A percentile compares a stretch with the other conserved stretches of the same genome.
Evolutionary conservation across 92 coral and sea anemone genomes (phyloP).

Genomic region (Palythoa heliodiscus): DNA sequence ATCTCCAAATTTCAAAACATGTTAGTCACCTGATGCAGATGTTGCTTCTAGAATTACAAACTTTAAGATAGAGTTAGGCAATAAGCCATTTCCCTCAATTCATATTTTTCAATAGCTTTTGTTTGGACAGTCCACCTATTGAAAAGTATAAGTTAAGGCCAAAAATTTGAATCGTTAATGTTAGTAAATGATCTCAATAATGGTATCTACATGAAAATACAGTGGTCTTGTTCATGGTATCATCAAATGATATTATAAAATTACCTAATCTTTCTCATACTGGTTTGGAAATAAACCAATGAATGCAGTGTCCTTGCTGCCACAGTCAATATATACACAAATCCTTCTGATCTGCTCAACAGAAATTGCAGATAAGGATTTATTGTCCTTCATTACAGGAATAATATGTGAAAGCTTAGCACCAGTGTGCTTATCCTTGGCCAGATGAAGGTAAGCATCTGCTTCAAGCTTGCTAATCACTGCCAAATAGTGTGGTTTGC

Average conservation of each 20-base stretch:
- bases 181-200: too few relatives aligned
- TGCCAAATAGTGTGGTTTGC: constrained; percentile 43
- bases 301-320: constrained; percentile 36
- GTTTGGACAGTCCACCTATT: too few relatives aligned
- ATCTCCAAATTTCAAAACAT: too few relatives aligned
- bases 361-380: constrained; percentile 47
- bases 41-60: too few relatives aligned
- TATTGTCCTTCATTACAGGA: constrained; percentile 50
- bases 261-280: constrained; percentile 59
- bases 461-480: constrained; percentile 36
- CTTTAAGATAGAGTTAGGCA: too few relatives aligned
- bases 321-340: constrained; percentile 61
- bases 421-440: constrained; percentile 52
- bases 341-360: constrained; percentile 47
- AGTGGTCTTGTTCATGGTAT: neutral
- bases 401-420: constrained; percentile 52
- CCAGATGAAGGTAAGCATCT: constrained; percentile 45
- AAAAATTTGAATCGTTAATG: too few relatives aligned
- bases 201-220: neutral
- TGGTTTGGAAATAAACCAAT: constrained; percentile 64
- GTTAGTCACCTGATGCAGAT: too few relatives aligned
- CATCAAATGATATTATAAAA: neutral
- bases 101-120: too few relatives aligned
- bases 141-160: too few relatives aligned
- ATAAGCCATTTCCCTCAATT: too few relatives aligned